A percentile compares a stretch with the other conserved stretches of the same genome.
These are phyloP conservation scores for Rhinichthys klamathensis DNA, from an alignment of 2,113 vertebrate genomes.

Conservation along the genomic window DNA sequence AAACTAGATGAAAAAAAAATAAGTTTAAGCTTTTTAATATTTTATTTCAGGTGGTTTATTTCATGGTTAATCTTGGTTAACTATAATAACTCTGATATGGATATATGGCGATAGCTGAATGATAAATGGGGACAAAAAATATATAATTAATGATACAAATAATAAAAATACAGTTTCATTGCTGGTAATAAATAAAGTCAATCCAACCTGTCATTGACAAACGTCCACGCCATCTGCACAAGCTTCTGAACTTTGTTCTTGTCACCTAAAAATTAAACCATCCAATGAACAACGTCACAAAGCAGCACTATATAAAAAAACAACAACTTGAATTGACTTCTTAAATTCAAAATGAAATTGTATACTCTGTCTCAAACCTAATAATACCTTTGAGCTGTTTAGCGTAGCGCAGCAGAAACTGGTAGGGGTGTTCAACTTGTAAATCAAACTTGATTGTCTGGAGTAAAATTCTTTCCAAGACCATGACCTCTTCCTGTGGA, in stretches of 20 bases:
- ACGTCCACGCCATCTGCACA: slow-evolving; percentile 99
- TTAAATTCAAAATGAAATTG: too few relatives aligned
- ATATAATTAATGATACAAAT: not conserved
- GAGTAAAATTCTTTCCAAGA: slow-evolving; percentile 93
- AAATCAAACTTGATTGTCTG: slow-evolving; percentile 99
- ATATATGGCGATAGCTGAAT: not conserved
- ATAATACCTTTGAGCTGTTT: slow-evolving; percentile 95
- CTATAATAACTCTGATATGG: not conserved
- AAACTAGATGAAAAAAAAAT: not conserved
- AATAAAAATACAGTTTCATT: not conserved
- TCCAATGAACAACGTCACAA: not conserved
- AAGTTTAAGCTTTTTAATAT: not conserved
- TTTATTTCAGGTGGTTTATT: not conserved
- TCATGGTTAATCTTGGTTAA: not conserved
- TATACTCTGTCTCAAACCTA: not conserved
- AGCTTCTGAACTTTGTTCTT: slow-evolving; percentile 98
- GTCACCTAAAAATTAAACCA: slow-evolving; percentile 78
- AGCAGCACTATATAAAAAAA: not conserved
- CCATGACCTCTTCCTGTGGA: slow-evolving; percentile 96
- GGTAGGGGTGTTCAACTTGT: slow-evolving; percentile 97
- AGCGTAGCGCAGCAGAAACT: slow-evolving; percentile 95
- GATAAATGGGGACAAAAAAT: not conserved
- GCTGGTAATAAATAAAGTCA: not conserved
- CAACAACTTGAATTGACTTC: not conserved
- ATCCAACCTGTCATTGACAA: slow-evolving; percentile 95